A percentile compares a stretch with the other conserved stretches of the same genome.
Conservation (phyloP, 2,113 vertebrate genomes). For the Catharus bicknelli region DNA sequence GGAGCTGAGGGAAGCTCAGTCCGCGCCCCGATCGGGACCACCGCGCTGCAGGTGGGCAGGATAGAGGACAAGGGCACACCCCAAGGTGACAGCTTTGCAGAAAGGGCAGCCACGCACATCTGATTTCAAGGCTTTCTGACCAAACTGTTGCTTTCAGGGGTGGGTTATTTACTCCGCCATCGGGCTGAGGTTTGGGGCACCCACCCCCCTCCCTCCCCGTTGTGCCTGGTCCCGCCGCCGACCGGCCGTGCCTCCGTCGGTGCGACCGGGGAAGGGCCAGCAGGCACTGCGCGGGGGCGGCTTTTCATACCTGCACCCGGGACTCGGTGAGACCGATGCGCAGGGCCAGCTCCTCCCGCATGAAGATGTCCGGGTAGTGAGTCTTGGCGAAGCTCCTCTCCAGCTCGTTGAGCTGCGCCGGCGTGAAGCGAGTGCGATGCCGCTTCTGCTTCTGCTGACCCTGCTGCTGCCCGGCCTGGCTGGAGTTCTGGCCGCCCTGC, state of each 20-base stretch:
- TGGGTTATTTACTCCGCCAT: neutral
- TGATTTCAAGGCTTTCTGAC: neutral
- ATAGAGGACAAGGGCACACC: neutral
- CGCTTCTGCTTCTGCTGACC: constrained; percentile 93
- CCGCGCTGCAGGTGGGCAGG: neutral
- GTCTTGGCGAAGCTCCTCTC: constrained; percentile 97
- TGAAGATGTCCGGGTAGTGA: constrained; percentile 96
- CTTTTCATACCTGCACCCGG: constrained; percentile 87
- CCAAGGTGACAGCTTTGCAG: neutral
- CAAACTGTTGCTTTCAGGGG: neutral
- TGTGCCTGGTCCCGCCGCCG: neutral
- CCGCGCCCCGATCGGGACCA: neutral
- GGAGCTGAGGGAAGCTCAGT: neutral
- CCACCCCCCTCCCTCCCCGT: neutral
- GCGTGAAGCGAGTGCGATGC: constrained; percentile 94
- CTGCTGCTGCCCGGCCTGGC: constrained; percentile 83
- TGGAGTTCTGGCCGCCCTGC: constrained; percentile 77
- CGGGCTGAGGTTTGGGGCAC: neutral
- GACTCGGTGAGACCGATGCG: constrained; percentile 94
- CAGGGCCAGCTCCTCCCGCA: constrained; percentile 93
- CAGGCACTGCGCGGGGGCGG: neutral
- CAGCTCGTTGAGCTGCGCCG: constrained; percentile 93
- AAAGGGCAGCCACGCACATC: neutral
- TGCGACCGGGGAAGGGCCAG: neutral
- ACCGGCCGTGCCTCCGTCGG: neutral